Conservation (phyloP, 2,888 invertebrate species). For the Caenorhabditis sp. region DNA sequence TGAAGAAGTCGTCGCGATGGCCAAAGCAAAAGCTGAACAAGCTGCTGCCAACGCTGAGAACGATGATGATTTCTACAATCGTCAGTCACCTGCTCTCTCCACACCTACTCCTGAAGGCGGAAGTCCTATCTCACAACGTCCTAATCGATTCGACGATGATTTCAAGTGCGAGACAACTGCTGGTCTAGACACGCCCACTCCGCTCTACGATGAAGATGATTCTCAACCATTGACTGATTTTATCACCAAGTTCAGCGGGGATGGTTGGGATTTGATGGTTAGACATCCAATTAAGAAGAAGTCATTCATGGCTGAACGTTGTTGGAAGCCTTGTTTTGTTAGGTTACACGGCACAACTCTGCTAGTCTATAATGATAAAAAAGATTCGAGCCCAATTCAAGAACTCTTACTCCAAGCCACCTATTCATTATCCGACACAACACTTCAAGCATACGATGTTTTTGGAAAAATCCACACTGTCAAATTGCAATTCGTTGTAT, state of each 20-base stretch:
- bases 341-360: conserved; percentile 84
- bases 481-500: conserved; percentile 94
- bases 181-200: conserved; percentile 55
- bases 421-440: conserved; percentile 71
- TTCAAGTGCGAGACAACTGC: conserved; percentile 57
- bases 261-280: conserved; percentile 81
- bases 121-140: conserved; percentile 63
- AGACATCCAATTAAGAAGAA: conserved; percentile 96
- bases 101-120: conserved; percentile 70
- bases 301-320: conserved; percentile 77
- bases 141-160: conserved; percentile 68
- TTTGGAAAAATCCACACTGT: conserved; percentile 99
- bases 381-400: conserved; percentile 52
- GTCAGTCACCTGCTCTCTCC: conserved; percentile 58
- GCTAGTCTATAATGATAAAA: conserved; percentile 71
- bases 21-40: conserved; percentile 64
- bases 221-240: conserved; percentile 90
- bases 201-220: conserved; percentile 88
- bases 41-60: conserved; percentile 46
- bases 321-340: conserved; percentile 96
- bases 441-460: conserved; percentile 91
- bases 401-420: conserved; percentile 73
- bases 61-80: conserved; percentile 58
- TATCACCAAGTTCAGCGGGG: conserved; percentile 82
- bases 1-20: conserved; percentile 71